Conservation (phyloP, 2,113 vertebrate genomes). For the Tursiops truncatus region DNA sequence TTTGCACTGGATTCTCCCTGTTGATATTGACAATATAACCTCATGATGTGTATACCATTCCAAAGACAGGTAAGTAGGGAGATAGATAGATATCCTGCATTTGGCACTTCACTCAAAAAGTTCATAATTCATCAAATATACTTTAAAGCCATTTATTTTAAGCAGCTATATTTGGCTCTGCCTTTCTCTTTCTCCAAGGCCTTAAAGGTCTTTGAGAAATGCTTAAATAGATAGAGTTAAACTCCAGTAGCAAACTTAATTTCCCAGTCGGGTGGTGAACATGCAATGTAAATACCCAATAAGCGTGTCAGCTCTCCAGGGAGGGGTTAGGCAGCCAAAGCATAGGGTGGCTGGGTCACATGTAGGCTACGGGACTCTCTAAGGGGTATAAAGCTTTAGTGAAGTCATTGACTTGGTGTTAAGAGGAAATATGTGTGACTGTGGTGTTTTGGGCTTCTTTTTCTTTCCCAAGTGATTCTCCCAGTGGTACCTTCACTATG, state of each 20-base stretch:
- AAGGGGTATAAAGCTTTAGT: background rate
- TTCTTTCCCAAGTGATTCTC: background rate
- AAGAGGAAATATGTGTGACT: background rate
- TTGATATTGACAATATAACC: background rate
- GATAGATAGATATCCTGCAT: background rate
- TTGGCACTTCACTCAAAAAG: background rate
- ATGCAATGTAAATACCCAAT: background rate
- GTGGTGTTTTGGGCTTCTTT: background rate
- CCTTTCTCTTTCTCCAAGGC: background rate
- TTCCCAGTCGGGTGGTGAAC: background rate
- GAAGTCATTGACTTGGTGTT: background rate
- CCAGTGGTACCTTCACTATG: background rate
- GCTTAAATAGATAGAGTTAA: background rate
- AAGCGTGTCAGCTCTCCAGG: background rate
- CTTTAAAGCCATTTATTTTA: conserved; percentile 52
- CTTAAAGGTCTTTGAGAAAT: background rate
- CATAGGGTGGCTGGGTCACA: background rate
- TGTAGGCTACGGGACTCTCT: background rate
- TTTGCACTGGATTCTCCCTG: background rate
- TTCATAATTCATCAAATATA: background rate
- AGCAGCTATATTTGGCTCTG: background rate
- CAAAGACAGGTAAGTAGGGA: background rate
- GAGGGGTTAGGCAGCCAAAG: background rate
- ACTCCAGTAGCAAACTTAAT: background rate
- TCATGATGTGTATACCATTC: background rate